Conservation (phyloP, 2,888 invertebrate species). For the Sphaeridia pumilis region DNA sequence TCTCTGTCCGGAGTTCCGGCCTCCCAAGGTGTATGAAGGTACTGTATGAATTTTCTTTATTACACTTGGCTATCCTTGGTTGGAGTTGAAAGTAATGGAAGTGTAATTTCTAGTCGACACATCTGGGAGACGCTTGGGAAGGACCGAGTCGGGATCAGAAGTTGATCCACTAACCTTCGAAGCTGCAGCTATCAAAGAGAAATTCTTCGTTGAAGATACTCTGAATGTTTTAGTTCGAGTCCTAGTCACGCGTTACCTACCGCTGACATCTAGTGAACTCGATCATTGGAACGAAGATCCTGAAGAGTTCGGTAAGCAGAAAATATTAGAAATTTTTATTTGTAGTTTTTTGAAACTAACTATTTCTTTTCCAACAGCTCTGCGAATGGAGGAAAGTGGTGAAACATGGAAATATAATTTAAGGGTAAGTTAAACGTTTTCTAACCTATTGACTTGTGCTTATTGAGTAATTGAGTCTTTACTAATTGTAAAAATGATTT, state of each 20-base stretch:
- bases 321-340: background rate
- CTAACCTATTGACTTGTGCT: background rate
- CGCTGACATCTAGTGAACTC: slow-evolving; percentile 69
- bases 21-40: slow-evolving; percentile 49
- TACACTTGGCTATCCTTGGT: too few species aligned
- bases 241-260: slow-evolving; percentile 75
- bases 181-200: slow-evolving; percentile 57
- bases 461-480: background rate
- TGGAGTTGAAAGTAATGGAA: too few species aligned
- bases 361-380: slow-evolving; percentile 32
- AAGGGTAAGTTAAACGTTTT: slow-evolving; percentile 52
- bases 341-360: background rate
- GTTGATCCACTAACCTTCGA: slow-evolving; percentile 44
- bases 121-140: slow-evolving; percentile 30
- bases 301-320: slow-evolving; percentile 64
- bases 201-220: slow-evolving; percentile 63
- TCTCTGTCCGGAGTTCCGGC: slow-evolving; percentile 61
- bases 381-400: slow-evolving; percentile 58
- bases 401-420: slow-evolving; percentile 91
- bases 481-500: slow-evolving; percentile 6
- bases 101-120: slow-evolving; percentile 8
- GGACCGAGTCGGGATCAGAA: slow-evolving; percentile 38
- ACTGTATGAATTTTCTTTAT: too few species aligned
- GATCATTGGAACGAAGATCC: slow-evolving; percentile 82
- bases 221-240: slow-evolving; percentile 71